Base-by-base conservation (phyloP, 2,113 vertebrate species). In the Brienomyrus brachyistius region DNA sequence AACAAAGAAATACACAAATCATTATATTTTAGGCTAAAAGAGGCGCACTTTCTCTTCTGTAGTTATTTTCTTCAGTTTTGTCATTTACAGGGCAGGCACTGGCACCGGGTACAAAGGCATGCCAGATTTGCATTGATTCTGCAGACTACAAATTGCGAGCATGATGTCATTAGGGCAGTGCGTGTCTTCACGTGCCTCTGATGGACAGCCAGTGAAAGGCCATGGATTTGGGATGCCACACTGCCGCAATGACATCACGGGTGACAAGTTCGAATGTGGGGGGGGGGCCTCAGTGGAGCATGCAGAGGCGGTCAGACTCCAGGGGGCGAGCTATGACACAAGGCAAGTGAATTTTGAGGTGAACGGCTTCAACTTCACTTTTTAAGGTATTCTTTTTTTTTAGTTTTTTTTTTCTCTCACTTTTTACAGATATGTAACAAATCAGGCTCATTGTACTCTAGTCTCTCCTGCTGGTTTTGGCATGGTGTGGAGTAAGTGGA, bases 41-140 rank as follows among this genome's bases (percentile, higher is more conserved):
- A 95, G 95, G 95, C 95, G 95, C 95, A 89, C 93, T 95, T 93
- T 91, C 91, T 92, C 92, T 93, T 94, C 90, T 95, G 93, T 90
- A 91, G 59, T 91, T 92, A 90, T 92, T 92, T 90, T 91, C 40
- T 40, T 85, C 51, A 59, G 56, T 89, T 92, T 88, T 88, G 83
- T 92, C 89, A 93, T 95, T 93, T 93, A 91, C 92, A 95, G 93
- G 95, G 95, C 96, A 96, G 96, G 96, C 96, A 96, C 96, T 95
- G 95, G 96, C 96, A 96, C 93, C 15, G 70, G 95, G 96, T 97
- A 98, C 96, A 97, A 96, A 97, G 94, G 94, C 97, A 97, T 97
- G 97, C 97, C 97, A 93, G 94, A 94, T 95, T 96, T 97, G 97
- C 97, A 97, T 96, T 96, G 94, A 93, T 96, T 96, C 97, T 98